Conservation (phyloP, 2,797 vertebrate genomes). For the Odontamblyopus rebecca region DNA sequence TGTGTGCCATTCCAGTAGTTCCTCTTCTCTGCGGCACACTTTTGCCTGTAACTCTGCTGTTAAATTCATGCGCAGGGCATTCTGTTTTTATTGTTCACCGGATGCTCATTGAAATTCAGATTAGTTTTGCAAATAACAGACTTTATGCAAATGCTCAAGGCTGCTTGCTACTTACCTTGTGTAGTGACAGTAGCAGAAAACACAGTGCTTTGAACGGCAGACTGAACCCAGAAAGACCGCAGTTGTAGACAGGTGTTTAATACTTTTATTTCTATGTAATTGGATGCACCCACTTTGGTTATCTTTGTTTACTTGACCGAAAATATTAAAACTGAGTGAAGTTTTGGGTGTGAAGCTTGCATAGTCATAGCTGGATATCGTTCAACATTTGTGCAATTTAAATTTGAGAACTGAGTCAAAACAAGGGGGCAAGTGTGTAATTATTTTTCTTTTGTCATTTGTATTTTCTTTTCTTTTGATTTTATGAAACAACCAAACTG, state of each 20-base stretch:
- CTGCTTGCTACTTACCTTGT: constrained; percentile 4
- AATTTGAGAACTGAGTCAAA: no score
- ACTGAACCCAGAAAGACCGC: constrained; percentile 8
- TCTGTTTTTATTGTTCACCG: constrained; percentile 1
- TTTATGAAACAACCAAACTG: no score
- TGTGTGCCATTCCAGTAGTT: neutral
- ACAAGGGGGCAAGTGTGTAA: no score
- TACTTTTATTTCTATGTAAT: no score
- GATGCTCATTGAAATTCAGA: constrained; percentile 13
- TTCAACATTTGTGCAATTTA: no score
- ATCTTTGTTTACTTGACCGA: neutral
- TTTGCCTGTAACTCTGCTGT: neutral
- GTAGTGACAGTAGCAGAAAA: constrained; percentile 36
- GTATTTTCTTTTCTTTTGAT: no score
- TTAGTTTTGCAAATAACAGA: constrained; percentile 13
- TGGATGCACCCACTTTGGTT: no score
- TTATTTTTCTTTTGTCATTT: no score
- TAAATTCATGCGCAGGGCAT: neutral
- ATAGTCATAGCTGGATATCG: no score
- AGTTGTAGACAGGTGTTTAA: neutral
- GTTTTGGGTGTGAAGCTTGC: no score
- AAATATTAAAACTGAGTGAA: neutral
- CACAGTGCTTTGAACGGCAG: constrained; percentile 22
- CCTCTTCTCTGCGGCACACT: neutral
- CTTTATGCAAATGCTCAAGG: constrained; percentile 1